phyloP scores from a whole-genome alignment of 2,888 invertebrate genomes.

The Pseudanteris insignis region DNA sequence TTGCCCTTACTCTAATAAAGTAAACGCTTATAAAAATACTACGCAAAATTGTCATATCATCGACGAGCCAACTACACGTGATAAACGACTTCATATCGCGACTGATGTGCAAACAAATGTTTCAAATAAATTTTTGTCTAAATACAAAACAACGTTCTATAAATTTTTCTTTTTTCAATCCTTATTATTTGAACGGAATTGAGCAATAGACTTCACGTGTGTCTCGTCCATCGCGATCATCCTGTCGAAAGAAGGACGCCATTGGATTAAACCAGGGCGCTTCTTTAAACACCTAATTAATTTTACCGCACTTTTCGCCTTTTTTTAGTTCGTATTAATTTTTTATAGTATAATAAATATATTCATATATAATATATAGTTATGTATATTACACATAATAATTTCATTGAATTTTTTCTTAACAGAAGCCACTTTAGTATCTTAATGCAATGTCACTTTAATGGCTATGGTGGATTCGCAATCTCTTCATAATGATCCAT shows the following conservation, averaged over 20 bases:
- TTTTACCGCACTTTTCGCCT: slow-evolving; percentile 44
- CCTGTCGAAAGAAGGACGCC: slow-evolving; percentile 45
- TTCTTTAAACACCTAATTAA: slow-evolving; percentile 54
- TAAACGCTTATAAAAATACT: slow-evolving; percentile 16
- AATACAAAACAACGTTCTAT: slow-evolving; percentile 17
- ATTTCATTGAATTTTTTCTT: slow-evolving; percentile 55
- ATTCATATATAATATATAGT: slow-evolving; percentile 58
- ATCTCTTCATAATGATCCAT: slow-evolving; percentile 18
- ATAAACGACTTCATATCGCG: slow-evolving; percentile 21
- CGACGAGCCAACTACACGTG: slow-evolving; percentile 12
- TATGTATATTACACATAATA: slow-evolving; percentile 60
- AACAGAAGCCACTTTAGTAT: slow-evolving; percentile 49
- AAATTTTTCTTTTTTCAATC: not conserved
- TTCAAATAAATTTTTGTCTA: slow-evolving; percentile 2
- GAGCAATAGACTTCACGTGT: slow-evolving; percentile 31
- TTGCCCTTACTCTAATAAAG: slow-evolving; percentile 8
- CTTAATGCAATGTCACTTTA: slow-evolving; percentile 39
- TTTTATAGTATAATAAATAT: slow-evolving; percentile 61
- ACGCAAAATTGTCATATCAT: slow-evolving; percentile 1
- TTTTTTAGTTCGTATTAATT: slow-evolving; percentile 52
- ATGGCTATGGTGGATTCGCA: slow-evolving; percentile 38
- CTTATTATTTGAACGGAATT: slow-evolving; percentile 18
- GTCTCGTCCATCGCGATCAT: slow-evolving; percentile 34
- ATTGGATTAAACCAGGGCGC: slow-evolving; percentile 51
- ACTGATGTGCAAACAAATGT: slow-evolving; percentile 14